Conservation (phyloP, 2,797 vertebrate species). For the Halcyon smyrnensis region DNA sequence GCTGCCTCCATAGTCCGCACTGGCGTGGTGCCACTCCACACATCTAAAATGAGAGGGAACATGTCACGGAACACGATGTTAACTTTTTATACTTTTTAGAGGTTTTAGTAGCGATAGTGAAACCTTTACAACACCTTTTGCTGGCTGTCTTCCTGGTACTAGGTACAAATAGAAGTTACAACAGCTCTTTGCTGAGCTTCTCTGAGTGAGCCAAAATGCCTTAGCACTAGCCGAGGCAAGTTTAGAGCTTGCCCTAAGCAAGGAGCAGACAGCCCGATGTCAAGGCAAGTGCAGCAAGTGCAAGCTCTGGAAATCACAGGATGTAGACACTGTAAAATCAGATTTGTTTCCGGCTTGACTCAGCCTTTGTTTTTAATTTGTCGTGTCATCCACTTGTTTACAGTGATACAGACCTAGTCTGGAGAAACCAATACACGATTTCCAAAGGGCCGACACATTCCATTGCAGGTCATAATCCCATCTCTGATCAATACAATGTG, state of each 20-base stretch:
- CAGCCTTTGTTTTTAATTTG: conserved; percentile 23
- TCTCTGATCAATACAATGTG: not conserved
- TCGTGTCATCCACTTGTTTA: conserved; percentile 11
- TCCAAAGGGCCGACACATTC: conserved; percentile 32
- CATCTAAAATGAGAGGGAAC: not conserved
- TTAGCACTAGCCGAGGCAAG: not conserved
- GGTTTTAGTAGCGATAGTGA: not conserved
- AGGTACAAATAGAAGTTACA: not conserved
- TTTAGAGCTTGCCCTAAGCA: not conserved
- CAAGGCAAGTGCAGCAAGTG: not conserved
- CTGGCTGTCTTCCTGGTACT: not conserved
- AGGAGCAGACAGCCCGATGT: rapidly evolving
- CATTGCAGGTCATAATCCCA: not conserved
- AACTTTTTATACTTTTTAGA: not conserved
- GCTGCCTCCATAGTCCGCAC: not conserved
- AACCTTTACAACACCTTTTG: not conserved
- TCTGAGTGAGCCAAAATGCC: not conserved
- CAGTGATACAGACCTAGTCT: not conserved
- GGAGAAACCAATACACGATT: not conserved
- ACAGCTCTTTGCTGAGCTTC: not conserved
- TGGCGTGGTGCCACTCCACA: not conserved
- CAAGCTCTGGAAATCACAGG: not conserved
- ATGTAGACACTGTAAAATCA: not conserved
- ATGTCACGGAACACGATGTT: not conserved
- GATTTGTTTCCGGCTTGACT: conserved; percentile 36